Evolutionary conservation across 2,113 vertebrate species (phyloP), one percentile per base, ranked within the genome.

Genomic region (Burhinus oedicnemus): DNA sequence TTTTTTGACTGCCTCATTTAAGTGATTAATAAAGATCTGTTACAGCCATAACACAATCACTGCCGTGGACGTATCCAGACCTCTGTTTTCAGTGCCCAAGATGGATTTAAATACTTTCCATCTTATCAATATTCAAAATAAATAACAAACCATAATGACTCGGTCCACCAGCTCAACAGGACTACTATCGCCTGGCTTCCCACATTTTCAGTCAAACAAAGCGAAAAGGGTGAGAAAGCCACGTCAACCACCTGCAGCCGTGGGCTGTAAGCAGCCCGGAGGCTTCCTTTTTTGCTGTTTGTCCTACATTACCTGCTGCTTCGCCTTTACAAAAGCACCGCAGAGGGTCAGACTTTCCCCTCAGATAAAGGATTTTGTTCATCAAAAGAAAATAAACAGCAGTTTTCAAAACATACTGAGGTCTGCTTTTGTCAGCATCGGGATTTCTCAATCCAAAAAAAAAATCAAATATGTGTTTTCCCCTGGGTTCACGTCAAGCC

Each of bases 101-200:
- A 26, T 52, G 57, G 78, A 55, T 55, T 84, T 9, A 71, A 87
- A 36, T 19, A 42, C 47, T 71, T 75, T 38, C 83, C 52, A 79
- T 22, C 61, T 87, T 93, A 87, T 72, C 93, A 72, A 89, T 90
- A 89, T 61, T 76, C 38, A 57, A 64, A 94, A 82, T 85, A 95
- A 88, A 38, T 14, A 85, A 38, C 77, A 87, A 66, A 47, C 21
- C 62, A 5, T 15, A 78, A 49, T 26, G 84, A 65, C 47, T 87
- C 26, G 14, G 69, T 84, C 40, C 91, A 79, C 91, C 65, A 65
- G 65, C 77, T 81, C 83, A 9, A 12, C 55, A 32, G 79, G 38
- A 44, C 51, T 38, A 76, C 60, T 51, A 16, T 0, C 34, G 75
- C 90, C 74, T 14, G 20, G 54, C 75, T 65, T 54, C 34, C 45